phyloP scores from a whole-genome alignment of 2,797 vertebrate species.

The Amazona ochrocephala region DNA sequence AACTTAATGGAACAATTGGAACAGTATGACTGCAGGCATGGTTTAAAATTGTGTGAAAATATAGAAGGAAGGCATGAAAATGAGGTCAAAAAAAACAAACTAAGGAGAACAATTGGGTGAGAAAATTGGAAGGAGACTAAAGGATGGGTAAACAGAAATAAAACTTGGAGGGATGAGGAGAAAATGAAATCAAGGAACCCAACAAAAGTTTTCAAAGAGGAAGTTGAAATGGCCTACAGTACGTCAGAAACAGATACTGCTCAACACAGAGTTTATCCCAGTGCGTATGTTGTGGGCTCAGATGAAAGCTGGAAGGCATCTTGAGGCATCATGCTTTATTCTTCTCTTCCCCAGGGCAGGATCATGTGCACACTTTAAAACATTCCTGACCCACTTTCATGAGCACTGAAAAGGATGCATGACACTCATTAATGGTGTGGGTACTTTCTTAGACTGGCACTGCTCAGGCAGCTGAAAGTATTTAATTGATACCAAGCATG shows the following conservation, averaged over 20 bases:
- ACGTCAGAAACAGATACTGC: not conserved
- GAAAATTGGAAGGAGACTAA: not conserved
- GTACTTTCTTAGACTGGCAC: not conserved
- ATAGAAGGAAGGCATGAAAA: not conserved
- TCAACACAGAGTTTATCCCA: not conserved
- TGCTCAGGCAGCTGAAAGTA: conserved; percentile 53
- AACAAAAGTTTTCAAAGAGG: not conserved
- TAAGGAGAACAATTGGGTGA: not conserved
- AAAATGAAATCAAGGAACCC: not conserved
- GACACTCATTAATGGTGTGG: not conserved
- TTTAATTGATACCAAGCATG: conserved; percentile 42
- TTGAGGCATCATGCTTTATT: not conserved
- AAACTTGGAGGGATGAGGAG: not conserved
- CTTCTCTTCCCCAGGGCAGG: not conserved
- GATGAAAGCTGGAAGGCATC: not conserved
- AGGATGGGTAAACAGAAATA: not conserved
- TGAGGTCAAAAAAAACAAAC: not conserved
- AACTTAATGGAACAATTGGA: not conserved
- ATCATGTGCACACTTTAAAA: not conserved
- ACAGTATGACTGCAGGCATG: not conserved
- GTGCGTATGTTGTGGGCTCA: not conserved
- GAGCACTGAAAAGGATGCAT: not conserved
- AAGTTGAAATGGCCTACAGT: not conserved
- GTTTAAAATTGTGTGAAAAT: not conserved
- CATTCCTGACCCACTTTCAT: conserved; percentile 47